Conservation (phyloP, 2,797 vertebrate genomes). For the Rhincodon typus region DNA sequence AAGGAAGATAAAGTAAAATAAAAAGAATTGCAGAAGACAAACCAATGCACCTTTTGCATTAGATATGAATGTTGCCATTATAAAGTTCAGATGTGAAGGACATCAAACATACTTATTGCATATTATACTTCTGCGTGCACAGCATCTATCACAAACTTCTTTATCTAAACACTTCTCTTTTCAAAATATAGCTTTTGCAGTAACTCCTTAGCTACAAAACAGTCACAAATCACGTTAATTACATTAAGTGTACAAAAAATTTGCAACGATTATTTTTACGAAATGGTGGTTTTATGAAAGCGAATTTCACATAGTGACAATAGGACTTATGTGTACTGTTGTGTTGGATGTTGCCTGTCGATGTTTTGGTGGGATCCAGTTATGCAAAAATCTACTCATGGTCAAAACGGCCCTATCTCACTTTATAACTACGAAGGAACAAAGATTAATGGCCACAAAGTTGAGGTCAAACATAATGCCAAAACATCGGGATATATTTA, state of each 20-base stretch:
- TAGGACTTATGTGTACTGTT: neutral
- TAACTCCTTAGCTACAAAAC: neutral
- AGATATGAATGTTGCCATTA: neutral
- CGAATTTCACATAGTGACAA: neutral
- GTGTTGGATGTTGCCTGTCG: neutral
- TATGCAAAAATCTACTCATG: neutral
- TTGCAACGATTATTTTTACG: neutral
- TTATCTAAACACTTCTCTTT: neutral
- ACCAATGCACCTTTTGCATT: too few relatives aligned
- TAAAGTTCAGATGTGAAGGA: neutral
- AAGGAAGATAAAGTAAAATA: neutral
- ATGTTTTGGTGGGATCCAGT: neutral
- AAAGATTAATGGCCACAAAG: neutral
- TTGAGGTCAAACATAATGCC: neutral
- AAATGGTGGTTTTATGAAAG: neutral
- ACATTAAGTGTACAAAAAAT: neutral
- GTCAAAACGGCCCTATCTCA: neutral
- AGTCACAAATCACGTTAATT: neutral
- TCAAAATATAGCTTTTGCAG: neutral
- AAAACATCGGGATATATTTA: neutral
- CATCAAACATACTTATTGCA: neutral
- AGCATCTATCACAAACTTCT: neutral
- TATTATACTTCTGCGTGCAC: neutral
- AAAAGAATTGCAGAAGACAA: neutral
- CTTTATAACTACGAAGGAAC: neutral